phyloP scores from a whole-genome alignment of 2,888 invertebrate species.

The Pyrrhosoma nymphula region DNA sequence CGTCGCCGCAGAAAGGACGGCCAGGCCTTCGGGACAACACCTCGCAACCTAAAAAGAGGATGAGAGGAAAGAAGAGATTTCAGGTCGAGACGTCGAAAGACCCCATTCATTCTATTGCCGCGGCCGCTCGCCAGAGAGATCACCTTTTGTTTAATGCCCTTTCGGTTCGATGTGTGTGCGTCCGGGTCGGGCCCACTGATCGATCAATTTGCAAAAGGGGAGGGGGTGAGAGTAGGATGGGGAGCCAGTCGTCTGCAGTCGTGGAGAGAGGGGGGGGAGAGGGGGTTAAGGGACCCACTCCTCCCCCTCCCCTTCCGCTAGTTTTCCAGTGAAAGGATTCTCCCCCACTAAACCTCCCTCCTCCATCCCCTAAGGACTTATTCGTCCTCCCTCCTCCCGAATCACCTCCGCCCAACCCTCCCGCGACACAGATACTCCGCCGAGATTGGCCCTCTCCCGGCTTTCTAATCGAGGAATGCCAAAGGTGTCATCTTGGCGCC shows the following conservation, averaged over 20 bases:
- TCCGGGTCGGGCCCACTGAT: not conserved
- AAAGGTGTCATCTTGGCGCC: slow-evolving; percentile 61
- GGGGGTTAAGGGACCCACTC: too few relatives aligned
- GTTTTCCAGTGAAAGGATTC: slow-evolving; percentile 31
- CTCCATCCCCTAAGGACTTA: not conserved
- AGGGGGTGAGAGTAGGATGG: not conserved
- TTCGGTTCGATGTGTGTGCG: not conserved
- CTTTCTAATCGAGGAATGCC: slow-evolving; percentile 60
- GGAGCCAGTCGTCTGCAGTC: too few relatives aligned
- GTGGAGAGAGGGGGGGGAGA: too few relatives aligned
- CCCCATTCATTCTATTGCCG: not conserved
- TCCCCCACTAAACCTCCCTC: not conserved
- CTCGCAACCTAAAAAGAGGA: not conserved
- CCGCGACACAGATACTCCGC: slow-evolving; percentile 40
- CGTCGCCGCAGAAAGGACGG: not conserved
- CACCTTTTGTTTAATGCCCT: slow-evolving; percentile 18
- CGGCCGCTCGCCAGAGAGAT: not conserved
- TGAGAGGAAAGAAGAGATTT: not conserved
- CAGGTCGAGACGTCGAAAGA: not conserved
- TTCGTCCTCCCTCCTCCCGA: not conserved
- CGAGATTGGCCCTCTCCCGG: slow-evolving; percentile 23
- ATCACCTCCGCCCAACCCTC: not conserved
- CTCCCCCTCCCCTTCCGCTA: not conserved
- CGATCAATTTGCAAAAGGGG: not conserved
- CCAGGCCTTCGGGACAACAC: not conserved